These are phyloP conservation scores for Bothrops jararaca DNA, from an alignment of 2,113 vertebrate species.

Conservation along the genomic window DNA sequence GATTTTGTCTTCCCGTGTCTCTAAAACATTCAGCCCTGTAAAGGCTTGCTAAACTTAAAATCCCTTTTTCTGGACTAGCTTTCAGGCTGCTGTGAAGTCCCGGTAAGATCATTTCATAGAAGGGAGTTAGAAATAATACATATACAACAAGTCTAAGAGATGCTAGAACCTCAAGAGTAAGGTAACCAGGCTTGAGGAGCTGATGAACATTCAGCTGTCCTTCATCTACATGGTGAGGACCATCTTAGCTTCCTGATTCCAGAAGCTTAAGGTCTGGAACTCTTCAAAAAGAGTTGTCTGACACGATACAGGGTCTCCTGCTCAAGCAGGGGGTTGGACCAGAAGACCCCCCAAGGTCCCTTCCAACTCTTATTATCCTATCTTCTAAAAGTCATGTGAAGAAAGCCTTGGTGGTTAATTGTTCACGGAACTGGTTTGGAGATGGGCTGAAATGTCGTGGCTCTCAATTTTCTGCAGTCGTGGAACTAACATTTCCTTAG, in stretches of 20 bases:
- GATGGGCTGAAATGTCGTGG: not conserved
- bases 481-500: not conserved
- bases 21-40: not conserved
- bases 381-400: not conserved
- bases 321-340: not conserved
- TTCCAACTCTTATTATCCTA: not conserved
- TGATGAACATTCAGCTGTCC: not conserved
- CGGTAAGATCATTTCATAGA: conserved; percentile 51
- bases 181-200: not conserved
- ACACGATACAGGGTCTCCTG: not conserved
- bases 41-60: conserved; percentile 8
- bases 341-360: not conserved
- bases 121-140: not conserved
- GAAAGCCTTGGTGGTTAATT: not conserved
- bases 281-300: not conserved
- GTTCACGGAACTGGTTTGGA: not conserved
- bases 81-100: conserved; percentile 24
- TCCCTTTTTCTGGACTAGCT: not conserved
- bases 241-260: not conserved
- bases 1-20: conserved; percentile 18
- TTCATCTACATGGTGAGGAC: not conserved
- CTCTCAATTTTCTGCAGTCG: not conserved
- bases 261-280: not conserved
- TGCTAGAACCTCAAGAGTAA: not conserved
- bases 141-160: not conserved